Conservation (phyloP, 2,888 invertebrate species). For the Panzeria rudis region DNA sequence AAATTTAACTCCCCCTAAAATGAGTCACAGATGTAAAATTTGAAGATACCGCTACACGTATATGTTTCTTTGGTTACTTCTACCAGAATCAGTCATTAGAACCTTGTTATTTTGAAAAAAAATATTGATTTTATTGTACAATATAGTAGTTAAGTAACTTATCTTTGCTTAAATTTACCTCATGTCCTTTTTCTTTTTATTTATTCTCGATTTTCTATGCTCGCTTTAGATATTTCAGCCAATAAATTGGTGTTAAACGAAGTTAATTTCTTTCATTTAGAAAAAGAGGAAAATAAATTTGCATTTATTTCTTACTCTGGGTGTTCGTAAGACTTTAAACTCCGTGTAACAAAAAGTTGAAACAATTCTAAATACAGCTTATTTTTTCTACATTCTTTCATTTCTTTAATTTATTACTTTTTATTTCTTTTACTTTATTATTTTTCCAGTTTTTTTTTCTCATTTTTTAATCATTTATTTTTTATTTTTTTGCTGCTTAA, state of each 20-base stretch:
- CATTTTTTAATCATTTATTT: neutral
- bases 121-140: too few relatives aligned
- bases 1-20: too few relatives aligned
- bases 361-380: slow-evolving; percentile 28
- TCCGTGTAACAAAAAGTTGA: slow-evolving; percentile 18
- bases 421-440: neutral
- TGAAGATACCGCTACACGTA: too few relatives aligned
- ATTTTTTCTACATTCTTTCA: neutral
- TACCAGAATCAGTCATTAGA: too few relatives aligned
- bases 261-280: neutral
- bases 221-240: slow-evolving; percentile 8
- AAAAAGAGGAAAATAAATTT: neutral
- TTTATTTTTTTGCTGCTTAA: slow-evolving; percentile 51
- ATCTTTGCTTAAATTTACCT: neutral
- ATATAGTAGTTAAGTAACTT: too few relatives aligned
- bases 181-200: neutral
- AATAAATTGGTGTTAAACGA: slow-evolving; percentile 33
- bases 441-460: neutral
- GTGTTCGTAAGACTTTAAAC: neutral
- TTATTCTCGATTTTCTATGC: neutral
- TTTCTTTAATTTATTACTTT: neutral
- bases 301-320: neutral
- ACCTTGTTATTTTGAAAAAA: too few relatives aligned
- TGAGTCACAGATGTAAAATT: too few relatives aligned
- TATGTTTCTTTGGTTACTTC: too few relatives aligned